Evolutionary conservation across 2,797 vertebrate genomes (phyloP).

Genomic region (Lindbergichthys nudifrons): DNA sequence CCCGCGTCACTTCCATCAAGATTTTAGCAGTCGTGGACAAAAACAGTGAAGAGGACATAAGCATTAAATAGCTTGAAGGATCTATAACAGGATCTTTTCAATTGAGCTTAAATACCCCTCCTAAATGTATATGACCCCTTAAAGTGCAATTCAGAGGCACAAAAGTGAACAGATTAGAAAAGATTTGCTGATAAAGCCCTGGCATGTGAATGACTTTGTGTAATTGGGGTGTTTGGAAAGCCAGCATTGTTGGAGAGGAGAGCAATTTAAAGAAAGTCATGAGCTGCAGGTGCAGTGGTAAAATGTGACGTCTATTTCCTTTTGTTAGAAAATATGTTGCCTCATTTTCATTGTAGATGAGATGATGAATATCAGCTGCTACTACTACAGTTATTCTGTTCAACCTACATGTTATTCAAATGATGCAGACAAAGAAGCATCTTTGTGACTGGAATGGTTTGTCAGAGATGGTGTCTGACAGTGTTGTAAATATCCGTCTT

Average conservation of each 20-base stretch:
- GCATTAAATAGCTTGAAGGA: slow-evolving; percentile 11
- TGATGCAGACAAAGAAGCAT: slow-evolving; percentile 4
- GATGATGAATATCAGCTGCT: slow-evolving; percentile 9
- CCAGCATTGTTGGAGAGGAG: slow-evolving; percentile 54
- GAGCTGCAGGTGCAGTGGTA: slow-evolving; percentile 67
- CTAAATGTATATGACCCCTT: slow-evolving; percentile 46
- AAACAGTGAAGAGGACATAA: slow-evolving; percentile 10
- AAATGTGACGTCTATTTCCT: slow-evolving; percentile 27
- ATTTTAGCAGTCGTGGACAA: slow-evolving; percentile 3
- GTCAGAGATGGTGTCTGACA: slow-evolving; percentile 21
- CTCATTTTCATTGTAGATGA: neutral
- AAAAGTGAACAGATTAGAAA: slow-evolving; percentile 76
- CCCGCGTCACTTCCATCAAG: slow-evolving; percentile 2
- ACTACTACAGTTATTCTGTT: neutral
- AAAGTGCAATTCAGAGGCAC: slow-evolving; percentile 71
- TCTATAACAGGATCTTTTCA: slow-evolving; percentile 32
- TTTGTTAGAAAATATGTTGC: slow-evolving; percentile 14
- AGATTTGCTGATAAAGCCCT: slow-evolving; percentile 66
- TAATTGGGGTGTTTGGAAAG: slow-evolving; percentile 81
- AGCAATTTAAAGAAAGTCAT: slow-evolving; percentile 50
- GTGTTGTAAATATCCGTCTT: slow-evolving; percentile 10
- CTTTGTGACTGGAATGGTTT: slow-evolving; percentile 37
- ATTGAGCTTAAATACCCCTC: slow-evolving; percentile 27
- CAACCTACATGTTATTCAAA: slow-evolving; percentile 8
- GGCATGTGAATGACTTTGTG: slow-evolving; percentile 75